Evolutionary conservation across 2,797 vertebrate genomes (phyloP).

Genomic region (Sternotherus odoratus): DNA sequence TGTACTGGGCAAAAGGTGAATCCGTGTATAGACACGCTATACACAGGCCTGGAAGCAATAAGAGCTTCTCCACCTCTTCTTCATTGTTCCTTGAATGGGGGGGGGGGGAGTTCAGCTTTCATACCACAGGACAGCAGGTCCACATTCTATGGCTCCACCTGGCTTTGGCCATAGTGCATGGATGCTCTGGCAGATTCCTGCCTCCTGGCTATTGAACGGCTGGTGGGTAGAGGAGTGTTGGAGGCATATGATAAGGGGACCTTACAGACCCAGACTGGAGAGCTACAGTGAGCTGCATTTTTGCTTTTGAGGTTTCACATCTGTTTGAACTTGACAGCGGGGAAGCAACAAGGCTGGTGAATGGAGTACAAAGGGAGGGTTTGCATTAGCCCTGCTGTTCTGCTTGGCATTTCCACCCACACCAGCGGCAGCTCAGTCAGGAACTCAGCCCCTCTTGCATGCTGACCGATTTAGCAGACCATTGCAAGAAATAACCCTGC

Average conservation of each 20-base stretch:
- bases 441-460: background rate
- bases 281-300: constrained; percentile 6
- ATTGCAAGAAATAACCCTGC: background rate
- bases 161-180: background rate
- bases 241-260: background rate
- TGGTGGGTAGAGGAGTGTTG: background rate
- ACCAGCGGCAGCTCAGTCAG: background rate
- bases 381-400: background rate
- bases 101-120: background rate
- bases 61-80: background rate
- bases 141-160: background rate
- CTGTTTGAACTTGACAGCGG: background rate
- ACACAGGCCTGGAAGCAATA: background rate
- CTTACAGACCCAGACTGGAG: background rate
- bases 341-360: background rate
- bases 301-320: background rate
- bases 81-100: background rate
- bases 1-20: background rate
- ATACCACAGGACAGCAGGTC: background rate
- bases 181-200: constrained; percentile 39
- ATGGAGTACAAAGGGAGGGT: background rate
- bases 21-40: background rate
- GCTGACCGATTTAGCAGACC: background rate
- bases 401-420: background rate
- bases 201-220: constrained; percentile 12